Evolutionary conservation across 2,888 invertebrate species (phyloP).

Genomic region (Apotomis betuletana): DNA sequence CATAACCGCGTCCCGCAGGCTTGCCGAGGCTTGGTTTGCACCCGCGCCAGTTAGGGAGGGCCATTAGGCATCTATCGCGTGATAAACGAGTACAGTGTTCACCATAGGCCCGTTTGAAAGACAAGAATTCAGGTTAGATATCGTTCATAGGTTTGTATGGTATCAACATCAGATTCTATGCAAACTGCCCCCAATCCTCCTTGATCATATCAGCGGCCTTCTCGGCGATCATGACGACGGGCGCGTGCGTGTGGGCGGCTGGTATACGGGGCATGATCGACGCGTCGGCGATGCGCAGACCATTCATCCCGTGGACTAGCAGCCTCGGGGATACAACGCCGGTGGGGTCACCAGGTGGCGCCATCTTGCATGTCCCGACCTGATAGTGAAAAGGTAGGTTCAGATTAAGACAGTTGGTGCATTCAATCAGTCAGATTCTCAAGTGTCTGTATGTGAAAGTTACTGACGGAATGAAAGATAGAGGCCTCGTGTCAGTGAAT

Average conservation of each 20-base stretch:
- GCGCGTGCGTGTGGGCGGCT: slow-evolving; percentile 81
- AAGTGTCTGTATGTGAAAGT: too few species aligned
- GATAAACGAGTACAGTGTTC: too few species aligned
- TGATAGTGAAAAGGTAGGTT: slow-evolving; percentile 48
- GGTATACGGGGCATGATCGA: slow-evolving; percentile 82
- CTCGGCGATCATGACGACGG: slow-evolving; percentile 82
- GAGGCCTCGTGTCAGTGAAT: too few species aligned
- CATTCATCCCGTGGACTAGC: slow-evolving; percentile 68
- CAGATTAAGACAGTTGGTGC: too few species aligned
- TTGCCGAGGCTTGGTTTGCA: too few species aligned
- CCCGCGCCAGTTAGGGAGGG: too few species aligned
- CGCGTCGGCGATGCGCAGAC: slow-evolving; percentile 79
- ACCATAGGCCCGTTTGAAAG: too few species aligned
- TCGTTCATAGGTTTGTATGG: too few species aligned
- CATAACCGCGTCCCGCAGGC: too few species aligned
- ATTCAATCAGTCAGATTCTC: too few species aligned
- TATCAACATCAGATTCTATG: neutral
- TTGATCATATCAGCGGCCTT: slow-evolving; percentile 81
- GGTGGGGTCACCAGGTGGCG: slow-evolving; percentile 82
- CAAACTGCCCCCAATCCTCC: slow-evolving; percentile 69
- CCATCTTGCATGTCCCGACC: slow-evolving; percentile 90
- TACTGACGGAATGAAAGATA: too few species aligned
- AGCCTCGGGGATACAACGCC: slow-evolving; percentile 86
- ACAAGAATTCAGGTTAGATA: neutral
- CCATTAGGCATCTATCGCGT: too few species aligned